A percentile compares a stretch with the other conserved stretches of the same genome.
These are phyloP conservation scores for Pediacus dermestoides DNA, from an alignment of 2,888 invertebrate species.

Conservation along the genomic window DNA sequence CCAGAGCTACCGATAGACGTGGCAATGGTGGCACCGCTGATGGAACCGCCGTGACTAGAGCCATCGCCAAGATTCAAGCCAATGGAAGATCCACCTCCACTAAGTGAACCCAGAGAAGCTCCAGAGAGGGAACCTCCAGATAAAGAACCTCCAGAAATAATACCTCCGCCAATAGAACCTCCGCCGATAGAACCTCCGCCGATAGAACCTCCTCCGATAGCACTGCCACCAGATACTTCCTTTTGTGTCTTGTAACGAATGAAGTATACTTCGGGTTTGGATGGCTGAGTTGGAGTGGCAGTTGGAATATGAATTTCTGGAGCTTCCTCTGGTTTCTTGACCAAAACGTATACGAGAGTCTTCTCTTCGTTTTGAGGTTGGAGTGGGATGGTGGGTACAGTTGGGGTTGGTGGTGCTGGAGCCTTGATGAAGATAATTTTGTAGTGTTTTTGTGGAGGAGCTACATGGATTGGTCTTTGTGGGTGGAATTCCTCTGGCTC, in stretches of 20 bases:
- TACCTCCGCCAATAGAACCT: conserved; percentile 22
- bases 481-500: conserved; percentile 69
- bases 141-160: conserved; percentile 38
- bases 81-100: conserved; percentile 41
- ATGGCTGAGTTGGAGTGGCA: conserved; percentile 74
- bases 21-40: conserved; percentile 14
- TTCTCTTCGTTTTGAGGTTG: conserved; percentile 82
- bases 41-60: conserved; percentile 16
- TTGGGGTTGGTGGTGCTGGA: conserved; percentile 58
- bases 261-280: conserved; percentile 89
- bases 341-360: conserved; percentile 82
- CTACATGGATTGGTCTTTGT: conserved; percentile 61
- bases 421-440: conserved; percentile 87
- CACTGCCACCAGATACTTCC: conserved; percentile 46
- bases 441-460: conserved; percentile 80
- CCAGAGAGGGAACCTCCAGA: conserved; percentile 24
- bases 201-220: conserved; percentile 22
- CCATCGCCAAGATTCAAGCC: conserved; percentile 9
- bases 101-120: conserved; percentile 43
- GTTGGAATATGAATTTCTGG: conserved; percentile 76
- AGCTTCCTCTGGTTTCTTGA: conserved; percentile 73
- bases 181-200: conserved; percentile 36
- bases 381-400: conserved; percentile 71
- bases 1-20: background rate
- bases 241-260: conserved; percentile 78